Percentiles rank a stretch among this genome's conserved stretches.
Conservation (phyloP, 2,888 invertebrate species). For the Pachymerium ferrugineum region DNA sequence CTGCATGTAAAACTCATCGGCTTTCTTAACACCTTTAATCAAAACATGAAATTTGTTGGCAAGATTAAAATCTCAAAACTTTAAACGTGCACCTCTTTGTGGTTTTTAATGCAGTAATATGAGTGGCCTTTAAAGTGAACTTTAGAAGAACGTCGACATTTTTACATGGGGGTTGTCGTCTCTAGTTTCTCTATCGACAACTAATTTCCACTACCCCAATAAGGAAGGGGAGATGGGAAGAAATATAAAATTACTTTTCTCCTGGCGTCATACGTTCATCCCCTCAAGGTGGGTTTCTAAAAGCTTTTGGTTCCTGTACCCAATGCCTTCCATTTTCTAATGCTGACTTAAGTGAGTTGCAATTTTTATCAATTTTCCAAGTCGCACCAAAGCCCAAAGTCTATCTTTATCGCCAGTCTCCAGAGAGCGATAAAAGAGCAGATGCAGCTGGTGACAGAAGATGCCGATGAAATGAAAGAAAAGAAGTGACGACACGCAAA, state of each 20-base stretch:
- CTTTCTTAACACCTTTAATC: not conserved
- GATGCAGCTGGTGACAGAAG: slow-evolving; percentile 10
- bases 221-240: not conserved
- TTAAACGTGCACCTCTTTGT: not conserved
- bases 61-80: slow-evolving; percentile 10
- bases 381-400: slow-evolving; percentile 17
- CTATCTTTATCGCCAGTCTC: slow-evolving; percentile 21
- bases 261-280: not conserved
- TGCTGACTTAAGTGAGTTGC: slow-evolving; percentile 29
- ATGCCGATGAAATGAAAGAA: slow-evolving; percentile 9
- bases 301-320: not conserved
- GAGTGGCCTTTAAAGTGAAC: slow-evolving; percentile 25
- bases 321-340: slow-evolving; percentile 28
- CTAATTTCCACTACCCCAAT: not conserved
- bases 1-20: not conserved
- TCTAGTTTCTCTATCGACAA: slow-evolving; percentile 23
- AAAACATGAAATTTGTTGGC: not conserved
- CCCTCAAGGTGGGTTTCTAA: slow-evolving; percentile 14
- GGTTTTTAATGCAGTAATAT: slow-evolving; percentile 17
- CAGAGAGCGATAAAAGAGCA: slow-evolving; percentile 25
- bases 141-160: no score
- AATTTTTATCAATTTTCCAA: slow-evolving; percentile 29
- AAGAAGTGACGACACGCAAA: slow-evolving; percentile 1
- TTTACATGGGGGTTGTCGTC: no score
- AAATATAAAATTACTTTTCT: slow-evolving; percentile 16